These are phyloP conservation scores for Drosophila sturtevanti DNA, from an alignment of 1,140 invertebrate genomes.

Conservation along the genomic window DNA sequence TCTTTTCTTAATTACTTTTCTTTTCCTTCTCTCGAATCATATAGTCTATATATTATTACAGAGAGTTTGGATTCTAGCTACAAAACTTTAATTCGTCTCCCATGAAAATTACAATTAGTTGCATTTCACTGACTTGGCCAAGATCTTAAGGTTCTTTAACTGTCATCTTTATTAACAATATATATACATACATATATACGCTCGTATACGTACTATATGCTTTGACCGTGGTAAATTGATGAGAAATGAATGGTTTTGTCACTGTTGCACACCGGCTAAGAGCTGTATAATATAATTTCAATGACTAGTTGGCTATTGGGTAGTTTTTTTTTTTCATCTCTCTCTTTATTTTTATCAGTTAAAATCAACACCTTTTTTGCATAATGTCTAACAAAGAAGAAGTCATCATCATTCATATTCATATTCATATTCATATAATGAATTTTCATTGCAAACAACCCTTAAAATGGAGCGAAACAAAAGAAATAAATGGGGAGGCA, in stretches of 20 bases:
- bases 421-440: slow-evolving; percentile 56
- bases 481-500: neutral
- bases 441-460: slow-evolving; percentile 55
- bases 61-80: neutral
- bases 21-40: no score
- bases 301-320: neutral
- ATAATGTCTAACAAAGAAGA: slow-evolving; percentile 26
- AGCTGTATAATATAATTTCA: neutral
- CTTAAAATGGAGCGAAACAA: no score
- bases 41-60: no score
- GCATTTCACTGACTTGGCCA: slow-evolving; percentile 21
- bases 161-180: neutral
- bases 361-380: slow-evolving; percentile 56
- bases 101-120: slow-evolving; percentile 64
- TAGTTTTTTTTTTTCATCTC: neutral
- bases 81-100: slow-evolving; percentile 15
- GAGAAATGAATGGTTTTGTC: slow-evolving; percentile 39
- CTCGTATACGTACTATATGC: no score
- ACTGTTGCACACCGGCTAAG: slow-evolving; percentile 44
- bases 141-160: slow-evolving; percentile 31
- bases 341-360: slow-evolving; percentile 35
- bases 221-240: slow-evolving; percentile 62
- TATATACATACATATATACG: neutral
- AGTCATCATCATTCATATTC: slow-evolving; percentile 68
- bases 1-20: no score